phyloP scores from a whole-genome alignment of 2,888 invertebrate genomes.

The Plusia festucae region DNA sequence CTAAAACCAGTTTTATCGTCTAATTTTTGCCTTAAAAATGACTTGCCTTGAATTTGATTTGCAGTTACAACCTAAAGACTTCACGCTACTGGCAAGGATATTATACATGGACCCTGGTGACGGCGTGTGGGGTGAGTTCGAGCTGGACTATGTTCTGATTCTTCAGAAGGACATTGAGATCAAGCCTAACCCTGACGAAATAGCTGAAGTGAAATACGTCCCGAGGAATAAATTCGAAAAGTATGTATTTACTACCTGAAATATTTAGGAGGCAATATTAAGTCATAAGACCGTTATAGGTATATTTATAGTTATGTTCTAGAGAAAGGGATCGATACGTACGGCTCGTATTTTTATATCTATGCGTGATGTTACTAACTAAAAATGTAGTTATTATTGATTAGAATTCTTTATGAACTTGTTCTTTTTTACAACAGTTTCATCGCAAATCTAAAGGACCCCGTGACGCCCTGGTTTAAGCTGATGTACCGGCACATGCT shows the following conservation, averaged over 20 bases:
- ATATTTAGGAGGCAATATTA: no score
- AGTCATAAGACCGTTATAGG: no score
- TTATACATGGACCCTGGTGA: conserved; percentile 92
- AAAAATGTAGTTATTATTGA: no score
- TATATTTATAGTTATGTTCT: no score
- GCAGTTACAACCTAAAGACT: conserved; percentile 86
- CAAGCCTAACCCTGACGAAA: conserved; percentile 94
- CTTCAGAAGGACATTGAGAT: conserved; percentile 92
- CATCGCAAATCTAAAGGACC: conserved; percentile 80
- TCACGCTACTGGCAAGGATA: conserved; percentile 94
- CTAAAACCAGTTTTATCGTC: no score
- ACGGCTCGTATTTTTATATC: no score
- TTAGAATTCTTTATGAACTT: no score
- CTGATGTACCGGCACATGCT: conserved; percentile 92
- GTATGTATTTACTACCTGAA: conserved; percentile 12
- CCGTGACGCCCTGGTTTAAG: conserved; percentile 96
- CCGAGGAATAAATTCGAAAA: conserved; percentile 66
- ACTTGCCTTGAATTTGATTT: no score
- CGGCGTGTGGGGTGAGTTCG: conserved; percentile 96
- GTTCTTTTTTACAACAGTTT: conserved; percentile 25
- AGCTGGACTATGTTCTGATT: conserved; percentile 96
- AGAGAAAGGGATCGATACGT: no score
- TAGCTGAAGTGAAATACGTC: conserved; percentile 92
- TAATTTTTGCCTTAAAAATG: no score
- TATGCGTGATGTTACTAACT: no score